Base-by-base conservation (phyloP, 2,113 vertebrate genomes). In the Glaucomys volans region DNA sequence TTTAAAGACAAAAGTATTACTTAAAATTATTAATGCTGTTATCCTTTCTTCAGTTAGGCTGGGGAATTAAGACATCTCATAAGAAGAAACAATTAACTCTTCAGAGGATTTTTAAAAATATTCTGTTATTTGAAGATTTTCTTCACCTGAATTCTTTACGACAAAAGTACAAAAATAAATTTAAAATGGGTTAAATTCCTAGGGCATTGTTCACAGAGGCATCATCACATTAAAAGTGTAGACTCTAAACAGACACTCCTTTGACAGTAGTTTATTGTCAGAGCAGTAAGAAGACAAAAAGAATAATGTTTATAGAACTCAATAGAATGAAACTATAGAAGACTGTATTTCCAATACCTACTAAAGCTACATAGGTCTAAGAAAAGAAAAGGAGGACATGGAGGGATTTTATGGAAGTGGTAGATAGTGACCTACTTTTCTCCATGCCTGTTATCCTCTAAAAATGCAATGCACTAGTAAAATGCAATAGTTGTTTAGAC, bases 11-110 rank as follows among this genome's bases (percentile, higher is more conserved):
- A 90, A 52, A 26, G 12, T 74, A 2, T 89, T 22, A 35, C 52
- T 79, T 87, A 52, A 86, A 59, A 54, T 42, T 37, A 20, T 67
- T 81, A 92, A 82, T 76, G 8, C 54, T 93, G 42, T 30, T 52
- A 13, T 24, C 18, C 14, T 80, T 91, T 91, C 8, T 75, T 59
- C 32, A 71, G 80, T 52, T 85, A 35, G 32, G 1, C 1, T 80
- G 18, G 40, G 8, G 5, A 72, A 37, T 20, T 54, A 64, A 26
- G 50, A 44, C 37, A 75, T 20, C 18, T 67, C 18, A 50, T 95
- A 35, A 57, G 87, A 75, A 87, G 26, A 37, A 57, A 67, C 5
- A 72, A 24, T 64, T 67, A 54, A 30, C 28, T 67, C 37, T 86
- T 74, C 14, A 54, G n/a, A 24, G 0, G 47, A 40, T 47, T 82